A percentile compares a stretch with the other conserved stretches of the same genome.
phyloP scores from a whole-genome alignment of 2,888 invertebrate genomes.

The Meteorus cinctellus region DNA sequence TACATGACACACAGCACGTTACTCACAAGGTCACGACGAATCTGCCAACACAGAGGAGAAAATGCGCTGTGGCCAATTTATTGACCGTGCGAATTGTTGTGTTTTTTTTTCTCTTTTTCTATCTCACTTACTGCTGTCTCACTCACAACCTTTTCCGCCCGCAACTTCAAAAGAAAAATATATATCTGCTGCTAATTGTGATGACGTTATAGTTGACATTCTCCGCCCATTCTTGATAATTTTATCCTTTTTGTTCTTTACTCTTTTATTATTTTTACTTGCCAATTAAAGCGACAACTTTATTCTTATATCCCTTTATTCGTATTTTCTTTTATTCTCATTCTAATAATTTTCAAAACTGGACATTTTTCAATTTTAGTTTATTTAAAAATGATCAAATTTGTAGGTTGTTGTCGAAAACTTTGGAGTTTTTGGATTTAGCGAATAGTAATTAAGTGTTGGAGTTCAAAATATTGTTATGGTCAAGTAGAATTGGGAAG shows the following conservation, averaged over 20 bases:
- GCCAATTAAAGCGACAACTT: not conserved
- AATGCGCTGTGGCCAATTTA: conserved; percentile 19
- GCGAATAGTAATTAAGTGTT: too few relatives aligned
- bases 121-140: not conserved
- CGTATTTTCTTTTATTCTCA: not conserved
- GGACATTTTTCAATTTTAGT: too few relatives aligned
- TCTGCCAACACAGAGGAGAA: conserved; percentile 23
- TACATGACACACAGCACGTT: conserved; percentile 30
- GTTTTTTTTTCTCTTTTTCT: not conserved
- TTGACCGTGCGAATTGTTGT: not conserved
- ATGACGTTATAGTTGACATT: conserved; percentile 20
- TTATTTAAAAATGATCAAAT: too few relatives aligned
- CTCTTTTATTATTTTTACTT: not conserved
- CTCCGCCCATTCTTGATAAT: not conserved
- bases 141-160: not conserved
- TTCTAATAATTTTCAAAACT: too few relatives aligned
- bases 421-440: too few relatives aligned
- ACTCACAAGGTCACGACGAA: conserved; percentile 36
- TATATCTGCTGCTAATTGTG: conserved; percentile 16
- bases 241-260: not conserved
- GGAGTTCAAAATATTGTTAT: too few relatives aligned
- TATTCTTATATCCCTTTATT: not conserved
- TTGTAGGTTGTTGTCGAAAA: too few relatives aligned
- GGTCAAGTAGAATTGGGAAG: too few relatives aligned
- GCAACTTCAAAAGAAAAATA: not conserved